phyloP scores from a whole-genome alignment of 2,113 vertebrate genomes.

The Oryzias celebensis region DNA sequence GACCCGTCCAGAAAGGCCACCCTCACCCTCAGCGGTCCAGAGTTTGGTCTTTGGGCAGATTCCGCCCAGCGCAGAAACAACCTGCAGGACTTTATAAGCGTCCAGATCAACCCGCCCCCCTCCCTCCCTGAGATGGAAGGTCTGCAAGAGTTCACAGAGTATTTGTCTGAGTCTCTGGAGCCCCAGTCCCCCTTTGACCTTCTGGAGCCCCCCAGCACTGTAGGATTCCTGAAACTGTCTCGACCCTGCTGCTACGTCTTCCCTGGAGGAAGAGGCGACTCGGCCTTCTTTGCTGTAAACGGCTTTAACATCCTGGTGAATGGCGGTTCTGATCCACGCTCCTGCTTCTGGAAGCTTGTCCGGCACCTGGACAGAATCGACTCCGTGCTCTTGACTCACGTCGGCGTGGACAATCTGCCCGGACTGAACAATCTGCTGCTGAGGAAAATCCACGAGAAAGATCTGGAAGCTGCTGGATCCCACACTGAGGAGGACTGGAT shows the following conservation, averaged over 20 bases:
- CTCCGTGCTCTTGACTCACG: constrained; percentile 88
- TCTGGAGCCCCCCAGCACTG: constrained; percentile 86
- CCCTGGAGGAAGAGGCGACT: constrained; percentile 88
- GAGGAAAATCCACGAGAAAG: constrained; percentile 86
- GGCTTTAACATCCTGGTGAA: constrained; percentile 94
- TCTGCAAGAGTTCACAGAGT: constrained; percentile 89
- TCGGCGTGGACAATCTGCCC: constrained; percentile 87
- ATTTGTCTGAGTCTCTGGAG: constrained; percentile 89
- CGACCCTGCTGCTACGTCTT: constrained; percentile 97
- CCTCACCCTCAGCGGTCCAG: constrained; percentile 86
- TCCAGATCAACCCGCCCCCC: constrained; percentile 80
- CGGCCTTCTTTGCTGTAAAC: constrained; percentile 90
- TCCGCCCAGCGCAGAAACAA: constrained; percentile 69
- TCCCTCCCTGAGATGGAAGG: constrained; percentile 85
- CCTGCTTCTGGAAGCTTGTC: constrained; percentile 96
- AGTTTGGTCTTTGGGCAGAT: constrained; percentile 81
- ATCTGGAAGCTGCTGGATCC: constrained; percentile 66
- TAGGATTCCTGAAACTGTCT: constrained; percentile 90
- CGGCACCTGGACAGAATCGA: constrained; percentile 93
- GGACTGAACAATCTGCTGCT: constrained; percentile 89
- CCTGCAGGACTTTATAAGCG: constrained; percentile 79
- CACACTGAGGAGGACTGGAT: constrained; percentile 79
- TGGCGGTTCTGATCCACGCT: constrained; percentile 86
- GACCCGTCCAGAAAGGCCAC: constrained; percentile 67
- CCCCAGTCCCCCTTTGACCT: constrained; percentile 86